phyloP scores from a whole-genome alignment of 2,888 invertebrate species.

The Stenotaenia linearis region DNA sequence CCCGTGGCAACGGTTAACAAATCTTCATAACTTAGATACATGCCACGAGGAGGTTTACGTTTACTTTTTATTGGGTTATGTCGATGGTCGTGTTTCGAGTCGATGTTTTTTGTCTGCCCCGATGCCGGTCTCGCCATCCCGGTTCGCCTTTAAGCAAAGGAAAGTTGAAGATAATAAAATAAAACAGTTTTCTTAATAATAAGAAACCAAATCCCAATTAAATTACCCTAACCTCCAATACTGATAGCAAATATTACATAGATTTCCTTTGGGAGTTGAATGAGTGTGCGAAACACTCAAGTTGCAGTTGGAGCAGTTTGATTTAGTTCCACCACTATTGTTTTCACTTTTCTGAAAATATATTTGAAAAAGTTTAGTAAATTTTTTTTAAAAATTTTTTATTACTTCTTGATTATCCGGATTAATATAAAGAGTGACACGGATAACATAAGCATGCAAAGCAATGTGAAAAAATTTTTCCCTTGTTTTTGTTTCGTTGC shows the following conservation, averaged over 20 bases:
- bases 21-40: conserved; percentile 97
- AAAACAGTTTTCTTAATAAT: not conserved
- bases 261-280: conserved; percentile 66
- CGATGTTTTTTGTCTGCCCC: conserved; percentile 50
- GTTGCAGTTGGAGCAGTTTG: conserved; percentile 61
- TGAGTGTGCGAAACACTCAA: conserved; percentile 68
- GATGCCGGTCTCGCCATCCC: conserved; percentile 73
- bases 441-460: too few species aligned
- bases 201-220: conserved; percentile 33
- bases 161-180: not conserved
- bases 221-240: conserved; percentile 68
- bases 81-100: conserved; percentile 39
- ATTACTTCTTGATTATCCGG: too few species aligned
- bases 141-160: conserved; percentile 60
- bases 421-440: too few species aligned
- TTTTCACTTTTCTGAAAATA: conserved; percentile 27
- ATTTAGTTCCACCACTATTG: conserved; percentile 38
- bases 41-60: conserved; percentile 88
- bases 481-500: too few species aligned
- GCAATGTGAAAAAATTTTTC: too few species aligned
- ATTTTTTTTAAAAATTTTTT: too few species aligned
- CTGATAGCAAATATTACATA: conserved; percentile 78
- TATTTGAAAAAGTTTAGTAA: not conserved
- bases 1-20: conserved; percentile 82
- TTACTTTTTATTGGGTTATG: conserved; percentile 45